phyloP scores from a whole-genome alignment of 2,113 vertebrate species.

The Etheostoma cragini region DNA sequence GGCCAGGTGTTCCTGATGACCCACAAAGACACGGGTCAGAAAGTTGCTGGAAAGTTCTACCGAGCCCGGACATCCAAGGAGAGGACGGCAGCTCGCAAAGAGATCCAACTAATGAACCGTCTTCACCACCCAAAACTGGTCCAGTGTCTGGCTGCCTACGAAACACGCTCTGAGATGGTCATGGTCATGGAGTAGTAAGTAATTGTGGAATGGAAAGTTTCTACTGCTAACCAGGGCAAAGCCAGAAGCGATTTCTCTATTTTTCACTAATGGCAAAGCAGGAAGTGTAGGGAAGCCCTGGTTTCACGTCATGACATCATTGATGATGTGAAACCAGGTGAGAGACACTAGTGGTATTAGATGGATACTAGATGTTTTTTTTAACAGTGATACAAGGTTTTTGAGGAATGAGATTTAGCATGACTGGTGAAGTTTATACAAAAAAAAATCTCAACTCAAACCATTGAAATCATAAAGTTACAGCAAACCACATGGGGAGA shows the following conservation, averaged over 20 bases:
- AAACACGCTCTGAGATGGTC: slow-evolving; percentile 79
- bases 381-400: neutral
- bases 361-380: neutral
- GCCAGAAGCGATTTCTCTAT: neutral
- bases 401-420: neutral
- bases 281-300: neutral
- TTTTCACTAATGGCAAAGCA: neutral
- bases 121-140: slow-evolving; percentile 88
- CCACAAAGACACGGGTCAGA: slow-evolving; percentile 84
- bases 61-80: slow-evolving; percentile 78
- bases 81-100: slow-evolving; percentile 74
- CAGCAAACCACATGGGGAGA: neutral
- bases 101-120: slow-evolving; percentile 89
- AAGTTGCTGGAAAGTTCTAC: slow-evolving; percentile 89
- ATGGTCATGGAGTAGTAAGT: slow-evolving; percentile 94
- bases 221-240: neutral
- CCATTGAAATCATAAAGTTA: neutral
- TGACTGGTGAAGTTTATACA: no score
- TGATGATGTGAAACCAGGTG: no score
- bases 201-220: neutral
- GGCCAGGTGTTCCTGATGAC: slow-evolving; percentile 86
- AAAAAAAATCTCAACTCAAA: neutral
- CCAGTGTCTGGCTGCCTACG: slow-evolving; percentile 87
- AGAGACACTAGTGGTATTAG: neutral
- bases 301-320: neutral